Conservation (phyloP, 2,888 invertebrate genomes). For the Lasioglossum lativentre region DNA sequence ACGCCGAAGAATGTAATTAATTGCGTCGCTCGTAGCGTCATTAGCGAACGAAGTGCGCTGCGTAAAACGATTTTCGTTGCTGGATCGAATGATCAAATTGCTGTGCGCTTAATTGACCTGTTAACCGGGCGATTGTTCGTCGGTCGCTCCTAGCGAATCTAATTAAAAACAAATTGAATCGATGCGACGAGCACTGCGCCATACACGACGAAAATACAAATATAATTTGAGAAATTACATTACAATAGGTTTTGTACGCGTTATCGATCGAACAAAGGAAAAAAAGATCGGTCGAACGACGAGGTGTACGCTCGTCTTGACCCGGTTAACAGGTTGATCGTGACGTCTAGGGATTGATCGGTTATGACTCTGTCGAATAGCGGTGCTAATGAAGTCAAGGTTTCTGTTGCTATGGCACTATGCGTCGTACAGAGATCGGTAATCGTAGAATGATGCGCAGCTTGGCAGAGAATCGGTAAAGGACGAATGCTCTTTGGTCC, state of each 20-base stretch:
- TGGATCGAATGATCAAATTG: slow-evolving; percentile 8
- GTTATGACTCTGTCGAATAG: slow-evolving; percentile 4
- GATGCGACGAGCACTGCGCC: neutral
- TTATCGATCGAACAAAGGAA: neutral
- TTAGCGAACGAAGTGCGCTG: neutral
- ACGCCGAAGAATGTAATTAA: neutral
- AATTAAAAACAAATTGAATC: neutral
- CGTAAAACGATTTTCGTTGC: slow-evolving; percentile 2
- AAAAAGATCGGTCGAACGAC: neutral
- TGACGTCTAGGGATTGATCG: neutral
- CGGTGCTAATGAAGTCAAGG: slow-evolving; percentile 11
- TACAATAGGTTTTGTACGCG: neutral
- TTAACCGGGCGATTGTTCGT: neutral
- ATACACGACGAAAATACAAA: neutral
- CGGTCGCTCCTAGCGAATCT: neutral
- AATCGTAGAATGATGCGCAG: slow-evolving; percentile 16
- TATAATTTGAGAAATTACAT: neutral
- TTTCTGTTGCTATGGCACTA: slow-evolving; percentile 18
- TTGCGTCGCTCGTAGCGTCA: neutral
- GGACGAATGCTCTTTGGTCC: slow-evolving; percentile 18
- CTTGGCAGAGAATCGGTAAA: slow-evolving; percentile 11
- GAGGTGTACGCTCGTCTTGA: neutral
- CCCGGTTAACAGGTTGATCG: slow-evolving; percentile 1
- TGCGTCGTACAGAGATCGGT: neutral
- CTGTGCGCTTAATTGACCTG: slow-evolving; percentile 3